Evolutionary conservation across 2,797 vertebrate species (phyloP), one percentile per base, ranked within the genome.

Genomic region (Pitangus sulphuratus): DNA sequence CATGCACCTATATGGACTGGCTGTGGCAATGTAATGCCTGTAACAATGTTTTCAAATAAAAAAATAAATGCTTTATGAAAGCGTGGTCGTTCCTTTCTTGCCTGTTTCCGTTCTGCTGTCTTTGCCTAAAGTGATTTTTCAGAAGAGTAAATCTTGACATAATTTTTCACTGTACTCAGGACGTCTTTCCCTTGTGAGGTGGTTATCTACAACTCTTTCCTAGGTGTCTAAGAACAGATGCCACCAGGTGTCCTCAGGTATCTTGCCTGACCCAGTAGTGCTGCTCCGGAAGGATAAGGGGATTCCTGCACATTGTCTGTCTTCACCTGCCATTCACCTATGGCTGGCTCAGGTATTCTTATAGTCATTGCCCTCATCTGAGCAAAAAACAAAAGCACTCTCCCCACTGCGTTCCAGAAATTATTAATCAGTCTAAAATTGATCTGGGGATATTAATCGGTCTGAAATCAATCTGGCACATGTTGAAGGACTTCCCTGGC

Each of bases 41-140:
- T 98, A 98, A 98, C 97, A 98, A 98, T 98, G 98, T 98, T 98
- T 98, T 98, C 98, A 98, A 98, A 98, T 98, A 98, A 98, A 98
- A 96, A 84, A 98, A 97, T 97, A 98, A 98, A 98, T 98, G 97
- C 98, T 98, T 98, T 98, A 98, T 97, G 97, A 98, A 98, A 98
- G 97, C 93, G 1, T 33, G 40, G 60, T 80, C 88, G 16, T 71
- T 94, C n/a, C 62, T 95, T 96, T 96, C 87, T 82, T 91, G 56
- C 89, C 60, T 97, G 45, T 94, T 97, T 97, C 48, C 68, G 77
- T 95, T 80, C 40, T 91, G 47, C 25, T 93, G 75, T 84, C 89
- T 93, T 87, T 90, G 48, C 20, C 65, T 80, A n/a, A 88, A 77
- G n/a, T 0, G 0, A 33, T 31, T 95, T 93, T 89, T 89, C 39